Conservation (phyloP, 2,113 vertebrate species). For the Chaetodon trifascialis region DNA sequence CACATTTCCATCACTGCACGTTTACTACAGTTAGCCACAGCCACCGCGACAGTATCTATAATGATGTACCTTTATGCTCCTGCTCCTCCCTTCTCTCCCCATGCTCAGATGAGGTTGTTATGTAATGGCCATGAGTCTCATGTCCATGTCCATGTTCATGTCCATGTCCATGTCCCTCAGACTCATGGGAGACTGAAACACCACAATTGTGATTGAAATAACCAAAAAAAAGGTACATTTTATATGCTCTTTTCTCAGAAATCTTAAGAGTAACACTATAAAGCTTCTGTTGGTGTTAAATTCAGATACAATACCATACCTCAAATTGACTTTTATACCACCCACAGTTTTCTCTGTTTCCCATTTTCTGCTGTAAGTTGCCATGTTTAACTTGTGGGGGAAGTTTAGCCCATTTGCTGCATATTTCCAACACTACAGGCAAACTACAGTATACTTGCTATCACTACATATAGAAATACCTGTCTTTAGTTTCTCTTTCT, state of each 20-base stretch:
- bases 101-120: not conserved
- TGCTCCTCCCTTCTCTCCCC: not conserved
- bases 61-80: not conserved
- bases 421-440: not conserved
- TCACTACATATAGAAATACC: too few relatives aligned
- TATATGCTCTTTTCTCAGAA: not conserved
- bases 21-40: not conserved
- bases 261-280: too few relatives aligned
- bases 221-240: not conserved
- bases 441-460: not conserved
- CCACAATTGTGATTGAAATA: not conserved
- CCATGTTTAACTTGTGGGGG: not conserved
- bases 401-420: not conserved
- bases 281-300: too few relatives aligned
- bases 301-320: too few relatives aligned
- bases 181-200: too few relatives aligned
- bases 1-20: not conserved
- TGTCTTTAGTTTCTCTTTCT: not conserved
- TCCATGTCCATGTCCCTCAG: not conserved
- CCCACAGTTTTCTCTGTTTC: too few relatives aligned
- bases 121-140: constrained; percentile 13
- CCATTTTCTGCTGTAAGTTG: not conserved
- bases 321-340: too few relatives aligned
- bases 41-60: not conserved
- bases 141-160: constrained; percentile 8